Evolutionary conservation across 2,888 invertebrate species (phyloP).

Genomic region (Amiota communis): DNA sequence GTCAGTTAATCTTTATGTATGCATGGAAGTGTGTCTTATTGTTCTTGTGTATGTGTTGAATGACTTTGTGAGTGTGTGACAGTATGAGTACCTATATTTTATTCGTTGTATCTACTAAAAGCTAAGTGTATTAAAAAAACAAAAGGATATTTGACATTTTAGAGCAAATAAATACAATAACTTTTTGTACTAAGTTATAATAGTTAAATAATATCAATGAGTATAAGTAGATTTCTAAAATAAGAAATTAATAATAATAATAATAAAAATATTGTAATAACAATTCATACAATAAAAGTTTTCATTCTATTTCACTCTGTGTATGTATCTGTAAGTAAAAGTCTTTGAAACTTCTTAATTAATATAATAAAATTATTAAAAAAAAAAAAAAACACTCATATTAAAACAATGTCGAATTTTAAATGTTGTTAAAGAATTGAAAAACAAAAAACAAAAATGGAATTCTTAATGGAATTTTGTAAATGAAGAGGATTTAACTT

Average conservation of each 20-base stretch:
- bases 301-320: slow-evolving; percentile 12
- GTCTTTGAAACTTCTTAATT: no score
- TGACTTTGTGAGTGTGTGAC: no score
- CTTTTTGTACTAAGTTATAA: not conserved
- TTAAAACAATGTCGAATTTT: slow-evolving; percentile 9
- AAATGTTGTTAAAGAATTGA: slow-evolving; percentile 10
- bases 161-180: no score
- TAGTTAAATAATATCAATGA: slow-evolving; percentile 41
- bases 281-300: no score
- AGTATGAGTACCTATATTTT: no score
- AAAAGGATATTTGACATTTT: no score
- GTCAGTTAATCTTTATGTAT: no score
- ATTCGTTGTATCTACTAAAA: no score
- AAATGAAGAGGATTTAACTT: slow-evolving; percentile 9
- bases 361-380: not conserved
- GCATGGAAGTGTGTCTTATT: no score
- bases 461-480: slow-evolving; percentile 1
- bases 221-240: slow-evolving; percentile 32
- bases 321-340: not conserved
- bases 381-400: slow-evolving; percentile 19
- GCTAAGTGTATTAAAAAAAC: no score
- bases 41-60: no score
- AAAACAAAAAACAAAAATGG: slow-evolving; percentile 4
- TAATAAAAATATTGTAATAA: not conserved
- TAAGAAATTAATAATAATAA: not conserved